Percentiles rank a stretch among this genome's conserved stretches.
Conservation (phyloP, 2,113 vertebrate species). For the Coturnix japonica region DNA sequence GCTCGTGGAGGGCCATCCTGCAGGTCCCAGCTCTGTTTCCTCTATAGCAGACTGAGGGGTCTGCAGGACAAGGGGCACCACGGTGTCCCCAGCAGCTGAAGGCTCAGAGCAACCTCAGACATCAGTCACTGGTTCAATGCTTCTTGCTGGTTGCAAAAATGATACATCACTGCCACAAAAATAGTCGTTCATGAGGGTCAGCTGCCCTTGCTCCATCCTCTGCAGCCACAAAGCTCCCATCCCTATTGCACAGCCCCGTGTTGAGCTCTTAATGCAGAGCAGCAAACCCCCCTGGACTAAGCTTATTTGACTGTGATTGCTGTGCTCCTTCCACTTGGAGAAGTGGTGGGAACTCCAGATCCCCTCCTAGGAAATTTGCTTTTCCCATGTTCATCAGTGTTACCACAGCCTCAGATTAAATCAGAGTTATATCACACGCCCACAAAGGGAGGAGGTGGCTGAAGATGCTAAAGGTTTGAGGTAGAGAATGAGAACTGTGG, state of each 20-base stretch:
- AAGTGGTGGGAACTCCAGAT: neutral
- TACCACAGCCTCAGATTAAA: neutral
- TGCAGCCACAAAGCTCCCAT: neutral
- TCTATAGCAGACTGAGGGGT: neutral
- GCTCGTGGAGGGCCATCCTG: fast-evolving
- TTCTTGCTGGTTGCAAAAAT: neutral
- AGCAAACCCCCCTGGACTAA: neutral
- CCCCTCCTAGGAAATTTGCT: neutral
- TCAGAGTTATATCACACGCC: neutral
- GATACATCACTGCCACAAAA: neutral
- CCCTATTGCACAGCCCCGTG: neutral
- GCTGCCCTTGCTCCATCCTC: neutral
- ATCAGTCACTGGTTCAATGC: neutral
- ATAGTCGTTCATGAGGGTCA: neutral
- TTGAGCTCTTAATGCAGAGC: neutral
- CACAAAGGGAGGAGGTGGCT: neutral
- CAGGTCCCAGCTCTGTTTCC: neutral
- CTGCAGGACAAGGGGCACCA: neutral
- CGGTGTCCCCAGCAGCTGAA: neutral
- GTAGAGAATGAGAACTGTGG: fast-evolving
- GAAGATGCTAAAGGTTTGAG: fast-evolving
- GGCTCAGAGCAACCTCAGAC: neutral
- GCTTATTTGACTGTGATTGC: neutral
- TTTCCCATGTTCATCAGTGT: neutral
- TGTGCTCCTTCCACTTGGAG: neutral